phyloP scores from a whole-genome alignment of 2,113 vertebrate genomes.

The Carettochelys insculpta region DNA sequence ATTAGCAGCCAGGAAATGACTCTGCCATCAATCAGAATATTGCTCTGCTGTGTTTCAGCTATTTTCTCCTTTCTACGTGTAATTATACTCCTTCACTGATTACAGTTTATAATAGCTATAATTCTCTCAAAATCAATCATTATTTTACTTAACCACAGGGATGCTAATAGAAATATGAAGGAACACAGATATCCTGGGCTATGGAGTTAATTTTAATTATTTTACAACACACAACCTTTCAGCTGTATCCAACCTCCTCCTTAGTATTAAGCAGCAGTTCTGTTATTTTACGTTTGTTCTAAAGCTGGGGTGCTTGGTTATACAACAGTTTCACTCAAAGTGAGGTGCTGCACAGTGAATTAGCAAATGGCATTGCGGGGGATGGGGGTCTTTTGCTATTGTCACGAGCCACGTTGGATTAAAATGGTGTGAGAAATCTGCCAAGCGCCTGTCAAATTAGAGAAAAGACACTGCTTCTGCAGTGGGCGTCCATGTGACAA shows the following conservation, averaged over 20 bases:
- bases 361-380: constrained; percentile 1
- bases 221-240: constrained; percentile 15
- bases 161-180: constrained; percentile 70
- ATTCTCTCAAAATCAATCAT: constrained; percentile 82
- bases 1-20: constrained; percentile 81
- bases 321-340: background rate
- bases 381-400: constrained; percentile 13
- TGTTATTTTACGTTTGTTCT: constrained; percentile 33
- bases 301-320: background rate
- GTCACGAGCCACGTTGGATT: background rate
- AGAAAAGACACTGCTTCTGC: background rate
- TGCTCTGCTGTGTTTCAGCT: constrained; percentile 77
- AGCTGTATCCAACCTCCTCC: constrained; percentile 9
- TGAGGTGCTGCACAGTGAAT: constrained; percentile 15
- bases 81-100: constrained; percentile 83
- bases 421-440: constrained; percentile 1
- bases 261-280: constrained; percentile 23
- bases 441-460: constrained; percentile 14
- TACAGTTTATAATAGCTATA: constrained; percentile 82
- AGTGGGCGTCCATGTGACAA: background rate
- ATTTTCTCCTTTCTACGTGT: constrained; percentile 60
- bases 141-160: constrained; percentile 72
- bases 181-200: constrained; percentile 60
- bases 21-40: constrained; percentile 82
- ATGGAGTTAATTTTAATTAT: constrained; percentile 59